Evolutionary conservation across 2,797 vertebrate species (phyloP), one percentile per base, ranked within the genome.

Genomic region (Catostomus latipinnis): DNA sequence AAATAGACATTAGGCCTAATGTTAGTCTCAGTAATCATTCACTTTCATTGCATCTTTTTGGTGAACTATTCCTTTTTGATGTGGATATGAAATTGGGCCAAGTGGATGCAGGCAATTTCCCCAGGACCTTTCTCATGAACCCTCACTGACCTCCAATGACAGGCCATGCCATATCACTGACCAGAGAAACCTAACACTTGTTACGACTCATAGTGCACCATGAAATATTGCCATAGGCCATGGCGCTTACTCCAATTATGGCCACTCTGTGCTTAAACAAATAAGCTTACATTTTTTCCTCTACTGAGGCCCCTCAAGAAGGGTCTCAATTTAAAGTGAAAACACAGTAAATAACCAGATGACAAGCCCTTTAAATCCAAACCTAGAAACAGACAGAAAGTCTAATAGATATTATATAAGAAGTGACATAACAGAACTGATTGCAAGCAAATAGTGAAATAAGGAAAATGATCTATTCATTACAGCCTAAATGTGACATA

Each of bases 51-150:
- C 34, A 34, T 34, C 34, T 34, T 34, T 34, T 34, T 34, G 34
- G 34, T 34, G 34, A 34, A 34, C 34, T 34, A 34, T 34, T 34
- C 34, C 34, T 34, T 53, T 68, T 73, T 13, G 86, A 63, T 57
- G 65, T 34, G 48, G 87, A 90, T 90, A 88, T 89, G 82, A 81
- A 84, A 85, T 86, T 79, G 76, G 81, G 81, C 82, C 85, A 84
- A 48, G 80, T 87, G 81, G 83, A 91, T 91, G 81, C 86, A 74
- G 84, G 78, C 84, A 84, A 88, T 91, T 92, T 93, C 90, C 91
- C 90, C 81, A 81, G 72, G 78, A 82, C 71, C 85, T 85, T 93
- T 93, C 90, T 88, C 90, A 92, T 90, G 91, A 92, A 92, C 90
- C 88, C 71, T 71, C 83, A 77, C 68, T 85, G 87, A 90, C 91